Evolutionary conservation across 1,140 invertebrate genomes (phyloP).

Genomic region (Drosophila grimshawi): DNA sequence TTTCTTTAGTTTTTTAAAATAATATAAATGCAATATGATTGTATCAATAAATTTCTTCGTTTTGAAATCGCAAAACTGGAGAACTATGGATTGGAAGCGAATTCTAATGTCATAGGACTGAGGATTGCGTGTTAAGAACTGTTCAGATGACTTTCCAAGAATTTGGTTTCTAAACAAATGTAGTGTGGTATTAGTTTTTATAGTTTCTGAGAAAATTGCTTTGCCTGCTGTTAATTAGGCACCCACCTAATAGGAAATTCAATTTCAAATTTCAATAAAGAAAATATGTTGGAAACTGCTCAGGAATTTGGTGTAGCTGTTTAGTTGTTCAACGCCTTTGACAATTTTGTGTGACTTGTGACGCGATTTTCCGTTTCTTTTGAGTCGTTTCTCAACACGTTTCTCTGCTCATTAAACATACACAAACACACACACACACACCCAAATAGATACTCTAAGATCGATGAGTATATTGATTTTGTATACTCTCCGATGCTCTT

Average conservation of each 20-base stretch:
- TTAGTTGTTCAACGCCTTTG: slow-evolving; percentile 6
- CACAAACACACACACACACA: slow-evolving; percentile 6
- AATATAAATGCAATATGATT: no score
- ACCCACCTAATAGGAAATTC: slow-evolving; percentile 45
- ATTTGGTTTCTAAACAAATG: slow-evolving; percentile 1
- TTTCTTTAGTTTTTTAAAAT: no score
- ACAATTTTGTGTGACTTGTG: slow-evolving; percentile 43
- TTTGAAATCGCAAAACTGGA: no score
- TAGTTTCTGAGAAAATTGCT: slow-evolving; percentile 28
- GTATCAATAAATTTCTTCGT: no score
- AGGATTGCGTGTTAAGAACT: neutral
- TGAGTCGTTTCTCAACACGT: neutral
- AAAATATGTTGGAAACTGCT: slow-evolving; percentile 54
- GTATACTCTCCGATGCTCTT: no score
- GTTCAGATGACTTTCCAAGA: neutral
- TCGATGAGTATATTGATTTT: no score
- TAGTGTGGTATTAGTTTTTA: slow-evolving; percentile 14
- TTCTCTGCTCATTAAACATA: neutral
- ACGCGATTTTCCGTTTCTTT: slow-evolving; percentile 28
- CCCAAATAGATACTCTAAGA: neutral
- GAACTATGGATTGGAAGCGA: no score
- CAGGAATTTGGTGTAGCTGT: slow-evolving; percentile 27
- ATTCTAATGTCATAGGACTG: no score
- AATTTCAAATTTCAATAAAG: slow-evolving; percentile 62
- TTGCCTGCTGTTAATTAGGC: slow-evolving; percentile 56